Conservation (phyloP, 2,888 invertebrate species). For the Drosophila rellima region DNA sequence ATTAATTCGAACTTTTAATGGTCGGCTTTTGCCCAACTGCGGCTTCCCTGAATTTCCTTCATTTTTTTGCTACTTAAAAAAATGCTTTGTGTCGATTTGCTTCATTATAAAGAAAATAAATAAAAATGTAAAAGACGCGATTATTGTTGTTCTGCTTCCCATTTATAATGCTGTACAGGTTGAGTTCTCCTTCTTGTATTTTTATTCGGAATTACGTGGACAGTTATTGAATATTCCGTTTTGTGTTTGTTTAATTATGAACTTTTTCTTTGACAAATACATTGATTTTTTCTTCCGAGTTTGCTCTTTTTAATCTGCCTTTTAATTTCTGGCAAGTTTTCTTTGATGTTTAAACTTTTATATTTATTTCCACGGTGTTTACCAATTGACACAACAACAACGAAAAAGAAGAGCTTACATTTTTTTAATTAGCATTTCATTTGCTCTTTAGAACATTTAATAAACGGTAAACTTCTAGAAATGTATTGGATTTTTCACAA, state of each 20-base stretch:
- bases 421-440: slow-evolving; percentile 73
- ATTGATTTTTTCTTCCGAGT: slow-evolving; percentile 36
- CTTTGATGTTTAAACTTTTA: slow-evolving; percentile 76
- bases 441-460: slow-evolving; percentile 39
- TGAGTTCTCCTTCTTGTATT: slow-evolving; percentile 6
- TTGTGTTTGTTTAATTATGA: slow-evolving; percentile 80
- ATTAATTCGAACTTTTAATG: slow-evolving; percentile 60
- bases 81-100: slow-evolving; percentile 11
- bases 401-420: slow-evolving; percentile 46
- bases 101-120: slow-evolving; percentile 30
- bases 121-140: slow-evolving; percentile 54
- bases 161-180: slow-evolving; percentile 33
- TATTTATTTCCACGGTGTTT: slow-evolving; percentile 56
- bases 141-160: slow-evolving; percentile 63
- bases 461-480: background rate
- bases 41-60: slow-evolving; percentile 38
- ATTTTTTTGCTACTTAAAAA: slow-evolving; percentile 9
- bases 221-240: slow-evolving; percentile 78
- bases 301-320: slow-evolving; percentile 71
- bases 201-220: slow-evolving; percentile 39
- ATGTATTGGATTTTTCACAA: slow-evolving; percentile 1
- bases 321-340: slow-evolving; percentile 72
- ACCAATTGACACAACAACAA: slow-evolving; percentile 54
- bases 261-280: slow-evolving; percentile 74
- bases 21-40: slow-evolving; percentile 41